Evolutionary conservation across 2,888 invertebrate genomes (phyloP).

Genomic region (Dryomyza anilis): DNA sequence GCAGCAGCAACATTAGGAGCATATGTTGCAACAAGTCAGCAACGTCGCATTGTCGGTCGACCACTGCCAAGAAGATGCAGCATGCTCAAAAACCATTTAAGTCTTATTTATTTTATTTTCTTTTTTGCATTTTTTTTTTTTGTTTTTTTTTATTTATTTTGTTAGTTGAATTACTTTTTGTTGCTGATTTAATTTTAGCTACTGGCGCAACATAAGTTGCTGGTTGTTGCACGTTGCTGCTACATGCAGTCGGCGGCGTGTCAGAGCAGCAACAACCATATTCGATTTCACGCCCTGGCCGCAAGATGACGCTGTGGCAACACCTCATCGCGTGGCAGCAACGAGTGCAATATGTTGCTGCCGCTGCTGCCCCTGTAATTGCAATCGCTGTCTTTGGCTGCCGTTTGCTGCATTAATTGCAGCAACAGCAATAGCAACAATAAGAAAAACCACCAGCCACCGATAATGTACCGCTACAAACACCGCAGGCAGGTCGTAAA

Average conservation of each 20-base stretch:
- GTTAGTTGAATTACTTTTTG: constrained; percentile 13
- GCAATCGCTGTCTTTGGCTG: too few species aligned
- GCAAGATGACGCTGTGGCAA: constrained; percentile 14
- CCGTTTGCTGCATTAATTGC: neutral
- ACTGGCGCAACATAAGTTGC: constrained; percentile 1
- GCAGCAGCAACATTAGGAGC: neutral
- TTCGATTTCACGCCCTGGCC: constrained; percentile 27
- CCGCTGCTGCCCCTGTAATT: constrained; percentile 9
- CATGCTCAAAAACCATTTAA: neutral
- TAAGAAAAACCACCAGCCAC: neutral
- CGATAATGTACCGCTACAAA: neutral
- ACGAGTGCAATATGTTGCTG: neutral
- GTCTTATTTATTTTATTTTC: too few species aligned
- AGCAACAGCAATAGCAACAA: neutral
- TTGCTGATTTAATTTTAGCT: neutral
- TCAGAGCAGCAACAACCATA: constrained; percentile 12
- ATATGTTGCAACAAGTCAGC: neutral
- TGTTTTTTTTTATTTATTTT: constrained; percentile 2
- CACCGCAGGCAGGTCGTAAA: constrained; percentile 27
- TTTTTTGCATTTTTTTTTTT: too few species aligned
- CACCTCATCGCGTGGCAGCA: constrained; percentile 20
- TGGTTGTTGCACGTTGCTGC: too few species aligned
- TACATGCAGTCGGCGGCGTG: too few species aligned
- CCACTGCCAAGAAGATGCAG: constrained; percentile 12
- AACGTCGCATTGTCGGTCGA: constrained; percentile 40